Conservation (phyloP, 2,888 invertebrate genomes). For the Boloria selene region DNA sequence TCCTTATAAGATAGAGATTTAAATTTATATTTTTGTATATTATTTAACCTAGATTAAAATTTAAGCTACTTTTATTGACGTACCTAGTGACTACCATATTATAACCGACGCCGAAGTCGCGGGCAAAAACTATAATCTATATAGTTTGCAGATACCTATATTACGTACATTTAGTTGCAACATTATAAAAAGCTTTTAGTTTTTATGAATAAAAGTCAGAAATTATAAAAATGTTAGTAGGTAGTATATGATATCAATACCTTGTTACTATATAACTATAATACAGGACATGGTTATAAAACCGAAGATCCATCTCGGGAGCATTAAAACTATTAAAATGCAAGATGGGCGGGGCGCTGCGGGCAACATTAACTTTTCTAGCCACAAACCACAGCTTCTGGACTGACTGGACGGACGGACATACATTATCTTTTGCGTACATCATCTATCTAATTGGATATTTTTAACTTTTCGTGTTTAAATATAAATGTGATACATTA, state of each 20-base stretch:
- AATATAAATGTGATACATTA: not conserved
- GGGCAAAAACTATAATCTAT: too few species aligned
- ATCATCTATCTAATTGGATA: slow-evolving; percentile 36
- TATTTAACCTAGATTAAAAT: too few species aligned
- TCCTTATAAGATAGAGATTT: too few species aligned
- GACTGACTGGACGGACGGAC: slow-evolving; percentile 52
- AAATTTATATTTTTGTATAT: too few species aligned
- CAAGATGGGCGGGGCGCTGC: slow-evolving; percentile 56
- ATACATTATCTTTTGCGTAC: slow-evolving; percentile 53
- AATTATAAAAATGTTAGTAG: not conserved
- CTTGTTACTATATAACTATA: not conserved
- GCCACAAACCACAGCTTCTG: slow-evolving; percentile 80
- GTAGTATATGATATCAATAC: not conserved
- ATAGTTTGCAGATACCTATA: too few species aligned
- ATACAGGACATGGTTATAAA: not conserved
- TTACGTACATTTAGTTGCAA: too few species aligned
- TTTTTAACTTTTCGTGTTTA: slow-evolving; percentile 5
- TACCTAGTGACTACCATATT: too few species aligned
- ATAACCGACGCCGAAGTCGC: too few species aligned
- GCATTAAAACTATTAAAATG: slow-evolving; percentile 77
- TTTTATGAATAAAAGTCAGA: not conserved
- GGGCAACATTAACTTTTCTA: slow-evolving; percentile 64
- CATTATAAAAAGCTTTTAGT: not conserved
- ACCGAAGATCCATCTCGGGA: slow-evolving; percentile 30
- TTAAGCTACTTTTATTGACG: too few species aligned